phyloP scores from a whole-genome alignment of 2,113 vertebrate species.

The Sterna hirundo region DNA sequence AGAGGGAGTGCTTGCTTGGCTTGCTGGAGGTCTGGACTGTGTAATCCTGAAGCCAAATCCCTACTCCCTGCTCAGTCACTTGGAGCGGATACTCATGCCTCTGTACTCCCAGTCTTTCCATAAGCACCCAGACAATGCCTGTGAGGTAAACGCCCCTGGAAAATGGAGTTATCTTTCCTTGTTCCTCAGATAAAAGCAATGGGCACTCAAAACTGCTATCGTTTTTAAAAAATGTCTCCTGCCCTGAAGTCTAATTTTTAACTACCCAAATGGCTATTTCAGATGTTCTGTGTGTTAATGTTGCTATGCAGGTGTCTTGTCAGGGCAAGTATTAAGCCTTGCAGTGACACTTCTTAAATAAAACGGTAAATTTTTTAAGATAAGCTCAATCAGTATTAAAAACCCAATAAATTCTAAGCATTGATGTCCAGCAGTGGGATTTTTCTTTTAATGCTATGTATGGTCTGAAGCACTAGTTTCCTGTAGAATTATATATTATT shows the following conservation, averaged over 20 bases:
- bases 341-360: neutral
- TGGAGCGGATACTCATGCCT: neutral
- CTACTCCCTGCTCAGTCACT: neutral
- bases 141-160: neutral
- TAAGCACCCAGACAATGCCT: neutral
- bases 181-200: neutral
- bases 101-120: neutral
- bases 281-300: neutral
- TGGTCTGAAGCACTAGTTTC: neutral
- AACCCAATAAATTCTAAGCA: neutral
- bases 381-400: neutral
- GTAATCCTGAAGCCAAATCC: neutral
- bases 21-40: conserved; percentile 2
- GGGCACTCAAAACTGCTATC: neutral
- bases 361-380: neutral
- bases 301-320: neutral
- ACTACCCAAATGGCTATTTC: neutral
- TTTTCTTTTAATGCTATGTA: neutral
- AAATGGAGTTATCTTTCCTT: neutral
- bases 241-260: neutral
- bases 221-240: neutral
- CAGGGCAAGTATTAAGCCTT: neutral
- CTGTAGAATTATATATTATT: neutral
- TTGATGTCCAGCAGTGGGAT: rapidly evolving
- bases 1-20: neutral